Base-by-base conservation (phyloP, 2,888 invertebrate genomes). In the Synanthedon vespiformis region DNA sequence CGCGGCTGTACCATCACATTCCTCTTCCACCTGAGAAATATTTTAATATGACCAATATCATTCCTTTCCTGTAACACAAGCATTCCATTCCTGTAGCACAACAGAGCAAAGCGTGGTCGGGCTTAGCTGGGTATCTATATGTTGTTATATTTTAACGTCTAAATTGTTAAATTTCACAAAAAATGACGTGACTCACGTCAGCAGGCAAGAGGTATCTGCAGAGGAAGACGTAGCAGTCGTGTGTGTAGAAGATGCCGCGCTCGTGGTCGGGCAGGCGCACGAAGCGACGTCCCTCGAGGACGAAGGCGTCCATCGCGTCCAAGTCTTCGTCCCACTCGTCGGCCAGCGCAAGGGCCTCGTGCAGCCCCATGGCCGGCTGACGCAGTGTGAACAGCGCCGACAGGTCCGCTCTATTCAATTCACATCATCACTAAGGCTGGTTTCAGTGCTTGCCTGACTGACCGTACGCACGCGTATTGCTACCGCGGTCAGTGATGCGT, bases 281-380 rank as follows among this genome's bases (percentile, higher is more conserved):
- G 85, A 99, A 99, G 84, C 98, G 98, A 66, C 95, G 94, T 11
- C 97, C 97, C 80, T 99, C 98, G 57, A 99, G 88, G 4, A 99
- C 98, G 81, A 99, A 97, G 0, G 96, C 92, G 81, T 99, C 98
- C 97, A 99, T 98, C 18, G 95, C 94, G 74, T 98, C 98, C 59
- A 99, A 89, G 81, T 99, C 99, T 62, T 98, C 98, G 86, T 99
- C 98, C 97, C 98, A 99, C 71, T 99, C 99, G 70, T 95, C 94
- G 76, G 95, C 94, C 27, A 98, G 85, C 65, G 95, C 94, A 64
- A 92, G 92, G 0, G 97, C 97, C 82, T 98, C 98, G 0, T 91
- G 78, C 3, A 90, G 80, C 0, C 93, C 89, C 95, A 98, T 97
- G 0, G 94, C 77, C 1, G 95, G 95, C 75, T 98, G 98, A 0